Base-by-base conservation (phyloP, 2,888 invertebrate species). In the Dasysyrphus albostriatus region DNA sequence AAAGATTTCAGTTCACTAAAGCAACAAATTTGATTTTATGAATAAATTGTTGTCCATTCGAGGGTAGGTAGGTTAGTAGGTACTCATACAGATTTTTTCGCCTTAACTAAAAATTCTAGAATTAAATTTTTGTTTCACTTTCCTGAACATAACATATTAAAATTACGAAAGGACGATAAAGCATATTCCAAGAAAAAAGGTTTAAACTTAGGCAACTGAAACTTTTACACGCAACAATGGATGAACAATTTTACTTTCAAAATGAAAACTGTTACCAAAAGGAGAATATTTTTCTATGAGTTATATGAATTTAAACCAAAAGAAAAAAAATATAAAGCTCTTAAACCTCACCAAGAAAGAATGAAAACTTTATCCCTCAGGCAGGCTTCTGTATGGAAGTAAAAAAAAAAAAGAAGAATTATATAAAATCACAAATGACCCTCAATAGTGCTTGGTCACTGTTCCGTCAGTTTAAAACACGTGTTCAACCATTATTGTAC, bases 401-500 rank as follows among this genome's bases (percentile, higher is more conserved):
- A 59, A 34, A 59, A 59, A 59, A 58, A 16, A 19, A 16, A n/a
- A 1, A 32, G 16, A 32, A 32, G 5, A 32, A 32, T 4, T 32
- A 0, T 29, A 65, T 42, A 19, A 65, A 67, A 67, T 61, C 61
- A 42, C 24, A 42, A 44, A 49, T 14, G 47, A 14, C 49, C 32
- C 49, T 37, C 1, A 8, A 49, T 67, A 49, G 49, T 67, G 67
- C 49, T 49, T 34, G 37, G 67, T 67, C 67, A 67, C 49, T 67
- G 34, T 47, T 19, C 49, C 8, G 9, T 58, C 34, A 59, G 67
- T 32, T 44, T 14, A 51, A 51, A 76, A 79, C 84, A 72, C 84
- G 80, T 80, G 79, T 72, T 80, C 80, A 65, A 84, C 80, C 83
- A 80, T 76, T 75, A 72, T 70, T 54, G 61, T 70, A 79, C 59